Percentiles rank a stretch among this genome's conserved stretches.
phyloP scores from a whole-genome alignment of 2,797 vertebrate species.

The Decapterus maruadsi region DNA sequence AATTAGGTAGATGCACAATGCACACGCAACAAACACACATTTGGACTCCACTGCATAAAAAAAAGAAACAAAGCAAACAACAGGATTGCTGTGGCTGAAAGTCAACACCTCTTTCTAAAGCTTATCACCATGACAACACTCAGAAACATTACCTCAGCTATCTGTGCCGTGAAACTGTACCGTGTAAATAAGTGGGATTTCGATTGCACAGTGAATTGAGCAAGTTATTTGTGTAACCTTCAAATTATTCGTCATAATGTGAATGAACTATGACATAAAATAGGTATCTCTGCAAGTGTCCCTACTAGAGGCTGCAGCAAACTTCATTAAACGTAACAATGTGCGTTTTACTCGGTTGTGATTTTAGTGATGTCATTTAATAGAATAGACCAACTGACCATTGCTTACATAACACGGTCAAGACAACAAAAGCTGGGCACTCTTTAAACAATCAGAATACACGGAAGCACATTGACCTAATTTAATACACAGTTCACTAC shows the following conservation, averaged over 20 bases:
- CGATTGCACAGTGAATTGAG: not conserved
- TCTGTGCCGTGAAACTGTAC: not conserved
- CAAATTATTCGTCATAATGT: not conserved
- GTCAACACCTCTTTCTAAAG: not conserved
- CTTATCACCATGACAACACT: conserved; percentile 68
- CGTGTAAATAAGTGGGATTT: not conserved
- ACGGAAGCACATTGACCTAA: fast-evolving
- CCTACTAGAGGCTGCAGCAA: too few relatives aligned
- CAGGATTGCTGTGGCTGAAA: not conserved
- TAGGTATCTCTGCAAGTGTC: fast-evolving
- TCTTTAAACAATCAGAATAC: not conserved
- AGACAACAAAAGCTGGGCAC: not conserved
- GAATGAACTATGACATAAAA: not conserved
- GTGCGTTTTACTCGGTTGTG: conserved; percentile 7
- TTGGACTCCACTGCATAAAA: not conserved
- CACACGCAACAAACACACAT: too few relatives aligned
- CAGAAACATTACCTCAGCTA: conserved; percentile 16
- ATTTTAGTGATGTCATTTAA: conserved; percentile 42
- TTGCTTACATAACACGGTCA: conserved; percentile 47
- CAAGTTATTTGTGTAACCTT: too few relatives aligned
- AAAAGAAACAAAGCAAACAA: not conserved
- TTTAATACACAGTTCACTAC: not conserved
- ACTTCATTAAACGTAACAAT: not conserved
- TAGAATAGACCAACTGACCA: not conserved
- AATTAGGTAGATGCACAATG: too few relatives aligned